Evolutionary conservation across 2,113 vertebrate species (phyloP).

Genomic region (Cygnus atratus): DNA sequence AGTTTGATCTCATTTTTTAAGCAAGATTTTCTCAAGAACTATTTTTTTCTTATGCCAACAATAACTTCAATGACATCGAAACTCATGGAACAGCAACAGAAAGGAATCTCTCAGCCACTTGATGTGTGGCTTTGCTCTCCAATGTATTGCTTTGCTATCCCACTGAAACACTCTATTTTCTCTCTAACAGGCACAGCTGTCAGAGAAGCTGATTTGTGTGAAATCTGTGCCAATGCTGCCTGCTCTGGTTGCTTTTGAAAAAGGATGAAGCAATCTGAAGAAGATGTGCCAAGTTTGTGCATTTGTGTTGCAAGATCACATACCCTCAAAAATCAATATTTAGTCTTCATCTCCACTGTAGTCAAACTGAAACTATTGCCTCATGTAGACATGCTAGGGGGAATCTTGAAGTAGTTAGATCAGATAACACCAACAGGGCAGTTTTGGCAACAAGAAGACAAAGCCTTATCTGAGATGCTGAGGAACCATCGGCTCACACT

Average conservation of each 20-base stretch:
- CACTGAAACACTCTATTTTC: background rate
- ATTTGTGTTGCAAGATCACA: background rate
- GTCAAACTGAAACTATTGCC: background rate
- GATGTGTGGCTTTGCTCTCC: background rate
- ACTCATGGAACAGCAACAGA: background rate
- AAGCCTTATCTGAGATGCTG: background rate
- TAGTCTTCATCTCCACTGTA: background rate
- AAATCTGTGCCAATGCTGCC: conserved; percentile 82
- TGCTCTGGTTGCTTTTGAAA: conserved; percentile 75
- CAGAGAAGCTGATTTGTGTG: conserved; percentile 69
- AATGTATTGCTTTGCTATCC: background rate
- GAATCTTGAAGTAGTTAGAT: background rate
- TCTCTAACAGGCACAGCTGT: conserved; percentile 30
- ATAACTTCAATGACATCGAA: background rate
- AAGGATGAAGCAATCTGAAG: background rate
- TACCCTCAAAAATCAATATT: background rate
- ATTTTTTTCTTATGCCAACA: background rate
- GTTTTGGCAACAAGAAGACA: background rate
- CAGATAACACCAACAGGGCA: background rate
- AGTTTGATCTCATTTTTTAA: background rate
- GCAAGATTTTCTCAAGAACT: background rate
- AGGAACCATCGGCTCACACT: background rate
- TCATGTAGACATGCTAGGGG: background rate
- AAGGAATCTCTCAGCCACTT: background rate
- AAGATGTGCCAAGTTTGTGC: background rate